Evolutionary conservation across 2,113 vertebrate genomes (phyloP).

Genomic region (Pionites leucogaster): DNA sequence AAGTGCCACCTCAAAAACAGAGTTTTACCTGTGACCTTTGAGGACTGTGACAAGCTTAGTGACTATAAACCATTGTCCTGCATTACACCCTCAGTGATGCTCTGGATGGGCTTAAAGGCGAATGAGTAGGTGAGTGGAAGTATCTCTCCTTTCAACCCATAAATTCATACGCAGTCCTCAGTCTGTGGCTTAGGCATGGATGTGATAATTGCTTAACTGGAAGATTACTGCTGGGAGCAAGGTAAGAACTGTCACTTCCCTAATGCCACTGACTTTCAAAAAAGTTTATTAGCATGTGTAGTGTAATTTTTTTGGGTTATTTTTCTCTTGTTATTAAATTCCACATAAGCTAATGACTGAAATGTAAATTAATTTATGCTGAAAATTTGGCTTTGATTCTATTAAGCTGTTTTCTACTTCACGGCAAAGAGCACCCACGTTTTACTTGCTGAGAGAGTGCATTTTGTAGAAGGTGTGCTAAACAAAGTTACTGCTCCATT

Average conservation of each 20-base stretch:
- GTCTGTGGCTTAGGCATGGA: neutral
- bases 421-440: neutral
- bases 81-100: accelerated
- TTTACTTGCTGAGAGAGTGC: neutral
- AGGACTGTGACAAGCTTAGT: neutral
- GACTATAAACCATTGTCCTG: neutral
- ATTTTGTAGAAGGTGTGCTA: neutral
- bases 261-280: neutral
- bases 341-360: neutral
- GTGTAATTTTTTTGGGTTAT: neutral
- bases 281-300: neutral
- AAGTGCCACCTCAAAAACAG: neutral
- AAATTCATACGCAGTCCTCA: neutral
- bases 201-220: neutral
- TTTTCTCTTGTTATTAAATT: neutral
- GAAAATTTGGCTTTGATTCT: neutral
- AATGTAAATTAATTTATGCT: neutral
- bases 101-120: neutral
- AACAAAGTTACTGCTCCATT: neutral
- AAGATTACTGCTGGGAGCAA: neutral
- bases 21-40: neutral
- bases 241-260: neutral
- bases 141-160: neutral
- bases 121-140: neutral
- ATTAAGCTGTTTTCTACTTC: neutral